Conservation (phyloP, 2,113 vertebrate species). For the Ginglymostoma cirratum region DNA sequence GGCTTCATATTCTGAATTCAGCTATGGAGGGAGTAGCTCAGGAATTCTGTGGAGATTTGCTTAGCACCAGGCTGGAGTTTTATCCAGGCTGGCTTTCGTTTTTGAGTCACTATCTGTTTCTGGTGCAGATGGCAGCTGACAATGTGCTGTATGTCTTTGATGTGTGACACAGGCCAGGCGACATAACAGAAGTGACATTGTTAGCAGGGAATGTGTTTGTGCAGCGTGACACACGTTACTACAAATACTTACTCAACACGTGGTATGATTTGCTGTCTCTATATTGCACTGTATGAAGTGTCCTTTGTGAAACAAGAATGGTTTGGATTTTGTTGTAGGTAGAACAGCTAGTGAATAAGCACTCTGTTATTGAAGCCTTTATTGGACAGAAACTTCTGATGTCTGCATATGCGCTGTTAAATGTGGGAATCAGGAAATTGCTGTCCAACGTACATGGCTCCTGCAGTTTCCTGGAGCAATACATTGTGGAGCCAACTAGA, state of each 20-base stretch:
- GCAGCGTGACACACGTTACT: not conserved
- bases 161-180: not conserved
- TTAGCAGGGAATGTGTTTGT: not conserved
- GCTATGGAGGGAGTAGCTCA: not conserved
- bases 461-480: not conserved
- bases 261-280: not conserved
- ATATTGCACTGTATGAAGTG: not conserved
- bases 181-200: not conserved
- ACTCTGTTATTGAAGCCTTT: not conserved
- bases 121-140: not conserved
- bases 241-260: not conserved
- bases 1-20: conserved; percentile 4
- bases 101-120: not conserved
- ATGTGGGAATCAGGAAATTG: not conserved
- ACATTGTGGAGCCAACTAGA: not conserved
- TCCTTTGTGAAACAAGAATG: not conserved
- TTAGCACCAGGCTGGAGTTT: not conserved
- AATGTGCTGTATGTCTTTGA: not conserved
- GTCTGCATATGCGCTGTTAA: not conserved
- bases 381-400: not conserved
- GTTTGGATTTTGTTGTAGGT: not conserved
- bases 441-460: not conserved
- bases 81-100: not conserved
- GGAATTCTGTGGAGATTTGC: not conserved
- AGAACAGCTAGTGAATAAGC: not conserved